Evolutionary conservation across 2,888 invertebrate species (phyloP).

Genomic region (Agriopis leucophaearia): DNA sequence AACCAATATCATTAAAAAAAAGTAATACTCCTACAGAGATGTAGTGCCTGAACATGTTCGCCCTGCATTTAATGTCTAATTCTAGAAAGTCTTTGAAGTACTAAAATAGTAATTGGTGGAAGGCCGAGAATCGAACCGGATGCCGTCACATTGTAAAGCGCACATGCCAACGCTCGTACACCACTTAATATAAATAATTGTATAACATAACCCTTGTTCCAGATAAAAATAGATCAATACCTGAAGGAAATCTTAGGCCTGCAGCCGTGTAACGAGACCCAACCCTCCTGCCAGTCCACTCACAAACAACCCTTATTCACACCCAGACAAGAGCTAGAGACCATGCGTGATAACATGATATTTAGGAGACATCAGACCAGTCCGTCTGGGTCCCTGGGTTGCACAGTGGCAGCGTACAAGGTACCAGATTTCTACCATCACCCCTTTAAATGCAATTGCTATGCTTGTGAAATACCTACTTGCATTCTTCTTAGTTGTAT

Average conservation of each 20-base stretch:
- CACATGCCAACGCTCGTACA: too few species aligned
- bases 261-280: slow-evolving; percentile 54
- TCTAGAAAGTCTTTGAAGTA: too few species aligned
- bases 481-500: slow-evolving; percentile 56
- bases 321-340: slow-evolving; percentile 65
- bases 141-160: too few species aligned
- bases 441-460: slow-evolving; percentile 58
- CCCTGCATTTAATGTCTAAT: too few species aligned
- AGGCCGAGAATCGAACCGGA: too few species aligned
- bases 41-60: too few species aligned
- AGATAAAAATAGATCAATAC: slow-evolving; percentile 71
- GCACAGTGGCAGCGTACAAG: slow-evolving; percentile 55
- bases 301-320: slow-evolving; percentile 45
- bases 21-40: too few species aligned
- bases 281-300: slow-evolving; percentile 37
- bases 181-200: not conserved
- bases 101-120: too few species aligned
- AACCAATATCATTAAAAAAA: too few species aligned
- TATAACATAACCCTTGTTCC: slow-evolving; percentile 14
- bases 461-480: slow-evolving; percentile 59
- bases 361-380: slow-evolving; percentile 59
- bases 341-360: slow-evolving; percentile 62
- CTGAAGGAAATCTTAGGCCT: slow-evolving; percentile 70
- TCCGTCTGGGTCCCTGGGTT: slow-evolving; percentile 49
- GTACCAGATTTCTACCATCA: slow-evolving; percentile 65